phyloP scores from a whole-genome alignment of 2,113 vertebrate genomes.

The Apodemus sylvaticus region DNA sequence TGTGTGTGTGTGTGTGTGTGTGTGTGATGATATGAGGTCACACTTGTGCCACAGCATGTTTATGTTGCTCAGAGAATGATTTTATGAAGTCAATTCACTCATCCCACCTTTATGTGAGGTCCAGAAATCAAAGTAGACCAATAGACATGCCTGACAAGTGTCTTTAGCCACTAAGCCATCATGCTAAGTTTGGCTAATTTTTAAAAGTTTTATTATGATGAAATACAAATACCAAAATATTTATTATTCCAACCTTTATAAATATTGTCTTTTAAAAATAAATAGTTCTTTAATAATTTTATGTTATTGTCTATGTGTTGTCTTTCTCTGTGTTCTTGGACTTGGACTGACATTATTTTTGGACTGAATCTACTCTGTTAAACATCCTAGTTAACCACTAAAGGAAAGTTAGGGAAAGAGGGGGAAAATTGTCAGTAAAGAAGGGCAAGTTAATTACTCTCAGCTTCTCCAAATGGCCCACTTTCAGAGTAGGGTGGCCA shows the following conservation, averaged over 20 bases:
- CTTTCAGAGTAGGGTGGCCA: no score
- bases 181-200: not conserved
- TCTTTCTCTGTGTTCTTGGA: no score
- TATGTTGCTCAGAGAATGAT: not conserved
- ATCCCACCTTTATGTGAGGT: no score
- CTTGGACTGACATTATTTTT: no score
- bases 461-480: no score
- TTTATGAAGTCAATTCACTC: not conserved
- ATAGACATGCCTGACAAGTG: not conserved
- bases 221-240: not conserved
- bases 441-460: no score
- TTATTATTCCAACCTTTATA: not conserved
- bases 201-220: not conserved
- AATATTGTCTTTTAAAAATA: not conserved
- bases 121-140: not conserved
- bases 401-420: no score
- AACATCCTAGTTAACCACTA: no score
- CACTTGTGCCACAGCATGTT: not conserved
- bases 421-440: no score
- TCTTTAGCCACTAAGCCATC: not conserved
- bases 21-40: no score
- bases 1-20: no score
- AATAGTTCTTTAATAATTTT: not conserved
- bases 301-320: not conserved
- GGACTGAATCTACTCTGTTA: no score